phyloP scores from a whole-genome alignment of 1,140 invertebrate species.

The Acromyrmex echinatior region DNA sequence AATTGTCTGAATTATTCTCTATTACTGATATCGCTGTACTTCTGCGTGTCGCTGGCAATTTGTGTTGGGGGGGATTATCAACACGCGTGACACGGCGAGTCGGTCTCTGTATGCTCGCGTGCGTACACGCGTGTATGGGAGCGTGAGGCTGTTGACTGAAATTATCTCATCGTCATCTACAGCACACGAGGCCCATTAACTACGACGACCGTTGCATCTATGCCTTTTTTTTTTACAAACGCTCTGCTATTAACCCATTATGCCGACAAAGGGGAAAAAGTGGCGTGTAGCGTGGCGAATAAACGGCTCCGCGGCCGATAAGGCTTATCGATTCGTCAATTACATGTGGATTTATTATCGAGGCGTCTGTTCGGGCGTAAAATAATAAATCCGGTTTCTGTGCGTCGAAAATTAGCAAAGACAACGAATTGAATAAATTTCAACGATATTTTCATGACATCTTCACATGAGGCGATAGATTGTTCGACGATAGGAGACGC shows the following conservation, averaged over 20 bases:
- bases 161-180: slow-evolving; percentile 70
- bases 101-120: neutral
- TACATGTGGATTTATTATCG: slow-evolving; percentile 60
- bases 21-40: slow-evolving; percentile 46
- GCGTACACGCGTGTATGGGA: neutral
- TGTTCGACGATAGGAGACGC: neutral
- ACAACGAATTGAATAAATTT: slow-evolving; percentile 13
- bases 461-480: neutral
- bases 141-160: slow-evolving; percentile 57
- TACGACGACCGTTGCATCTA: slow-evolving; percentile 65
- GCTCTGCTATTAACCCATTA: slow-evolving; percentile 60
- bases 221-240: slow-evolving; percentile 56
- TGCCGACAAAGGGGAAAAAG: slow-evolving; percentile 30
- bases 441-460: neutral
- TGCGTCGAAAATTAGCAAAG: slow-evolving; percentile 19
- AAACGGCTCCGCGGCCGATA: slow-evolving; percentile 27
- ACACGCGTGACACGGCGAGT: neutral
- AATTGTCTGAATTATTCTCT: slow-evolving; percentile 36
- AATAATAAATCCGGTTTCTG: slow-evolving; percentile 42
- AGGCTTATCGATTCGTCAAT: slow-evolving; percentile 47
- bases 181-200: slow-evolving; percentile 52
- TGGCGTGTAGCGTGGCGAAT: slow-evolving; percentile 26
- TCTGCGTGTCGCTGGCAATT: slow-evolving; percentile 67
- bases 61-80: slow-evolving; percentile 30
- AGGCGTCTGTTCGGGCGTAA: neutral